Base-by-base conservation (phyloP, 2,113 vertebrate genomes). In the Oryzias celebensis region DNA sequence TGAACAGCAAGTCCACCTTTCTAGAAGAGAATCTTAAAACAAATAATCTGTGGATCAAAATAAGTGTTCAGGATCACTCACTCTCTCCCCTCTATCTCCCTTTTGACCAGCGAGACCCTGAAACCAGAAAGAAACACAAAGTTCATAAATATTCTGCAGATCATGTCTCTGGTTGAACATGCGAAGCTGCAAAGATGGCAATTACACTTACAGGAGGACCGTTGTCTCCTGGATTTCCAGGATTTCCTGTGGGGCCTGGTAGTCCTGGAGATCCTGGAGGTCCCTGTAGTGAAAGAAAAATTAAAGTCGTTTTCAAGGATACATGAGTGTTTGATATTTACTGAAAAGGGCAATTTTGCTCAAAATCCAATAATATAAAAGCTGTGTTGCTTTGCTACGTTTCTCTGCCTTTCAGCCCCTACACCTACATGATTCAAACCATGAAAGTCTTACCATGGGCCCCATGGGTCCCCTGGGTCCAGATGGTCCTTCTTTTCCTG, bases 51-150 rank as follows among this genome's bases (percentile, higher is more conserved):
- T 17, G 44, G 44, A 48, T 52, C 7, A 3, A 8, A 14, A 5
- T 10, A 3, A n/a, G 13, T 14, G 13, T 24, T 41, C 23, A 20
- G 10, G 16, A 73, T 1, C 77, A 95, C 97, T 94, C 92, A 99
- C 97, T 81, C 97, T 90, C 66, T 99, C 97, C 47, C 97, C 97
- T 68, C 94, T 98, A 86, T 99, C 97, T 91, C 97, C 97, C 73
- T 97, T 98, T 47, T 90, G 75, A 56, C 97, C 97, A 22, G 78
- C 53, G 22, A 84, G 0, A 49, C 96, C 97, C 96, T 98, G 68
- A 78, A 92, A 71, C 43, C 84, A 92, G 74, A 56, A 12, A 36
- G 58, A 52, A 87, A 49, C 23, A 50, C 16, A 58, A 43, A 15
- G 0, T 0, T 44, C 61, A 0, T 36, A 31, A 48, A 12, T 16